Conservation (phyloP, 2,797 vertebrate species). For the Peromyscus attwateri region DNA sequence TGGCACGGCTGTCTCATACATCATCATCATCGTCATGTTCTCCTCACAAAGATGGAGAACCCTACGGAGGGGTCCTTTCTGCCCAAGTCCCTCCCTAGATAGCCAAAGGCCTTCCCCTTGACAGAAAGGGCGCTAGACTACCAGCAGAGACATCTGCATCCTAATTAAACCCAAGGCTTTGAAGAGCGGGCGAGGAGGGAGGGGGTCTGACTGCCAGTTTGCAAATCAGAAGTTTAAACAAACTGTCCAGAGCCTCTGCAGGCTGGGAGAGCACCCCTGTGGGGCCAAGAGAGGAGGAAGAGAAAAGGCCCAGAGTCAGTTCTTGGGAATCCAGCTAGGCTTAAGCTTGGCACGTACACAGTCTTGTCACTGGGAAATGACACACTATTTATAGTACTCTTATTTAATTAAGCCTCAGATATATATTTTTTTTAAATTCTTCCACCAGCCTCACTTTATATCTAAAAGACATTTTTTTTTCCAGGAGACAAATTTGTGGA, state of each 20-base stretch:
- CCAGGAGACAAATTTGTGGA: not conserved
- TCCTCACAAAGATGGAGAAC: conserved; percentile 90
- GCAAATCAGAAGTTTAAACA: conserved; percentile 85
- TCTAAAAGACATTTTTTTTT: conserved; percentile 42
- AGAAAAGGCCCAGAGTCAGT: not conserved
- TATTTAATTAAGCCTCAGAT: conserved; percentile 63
- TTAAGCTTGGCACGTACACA: not conserved
- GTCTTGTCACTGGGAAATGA: conserved; percentile 54
- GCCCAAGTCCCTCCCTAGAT: conserved; percentile 89
- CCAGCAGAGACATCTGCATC: conserved; percentile 93
- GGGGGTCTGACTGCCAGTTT: conserved; percentile 73
- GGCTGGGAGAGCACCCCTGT: not conserved
- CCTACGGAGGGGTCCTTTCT: conserved; percentile 89
- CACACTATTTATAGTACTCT: conserved; percentile 61
- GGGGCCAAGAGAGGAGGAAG: not conserved
- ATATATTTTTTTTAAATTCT: conserved; percentile 52
- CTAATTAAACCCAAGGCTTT: conserved; percentile 88
- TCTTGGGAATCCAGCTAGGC: conserved; percentile 1
- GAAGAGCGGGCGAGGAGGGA: conserved; percentile 78
- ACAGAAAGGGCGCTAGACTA: conserved; percentile 89
- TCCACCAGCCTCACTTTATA: conserved; percentile 33
- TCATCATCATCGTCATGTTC: conserved; percentile 93
- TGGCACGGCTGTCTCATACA: conserved; percentile 96
- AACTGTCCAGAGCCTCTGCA: conserved; percentile 60
- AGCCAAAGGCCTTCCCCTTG: conserved; percentile 89